phyloP scores from a whole-genome alignment of 2,888 invertebrate genomes.

The Mactromeris polynyma region DNA sequence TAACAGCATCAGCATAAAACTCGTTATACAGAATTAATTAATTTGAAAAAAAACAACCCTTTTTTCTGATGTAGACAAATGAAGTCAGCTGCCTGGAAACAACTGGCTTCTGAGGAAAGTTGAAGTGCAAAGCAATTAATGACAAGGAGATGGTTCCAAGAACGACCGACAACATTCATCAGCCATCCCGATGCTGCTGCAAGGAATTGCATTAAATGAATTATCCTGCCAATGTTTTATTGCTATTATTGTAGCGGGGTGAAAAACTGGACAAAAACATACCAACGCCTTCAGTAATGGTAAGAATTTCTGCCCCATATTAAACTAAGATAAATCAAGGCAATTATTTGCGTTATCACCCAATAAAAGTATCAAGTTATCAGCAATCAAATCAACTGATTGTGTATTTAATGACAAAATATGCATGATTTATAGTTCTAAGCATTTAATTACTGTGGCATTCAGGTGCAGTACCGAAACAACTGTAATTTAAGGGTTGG shows the following conservation, averaged over 20 bases:
- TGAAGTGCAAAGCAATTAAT: constrained; percentile 13
- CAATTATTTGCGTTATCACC: background rate
- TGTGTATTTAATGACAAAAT: constrained; percentile 15
- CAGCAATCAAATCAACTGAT: background rate
- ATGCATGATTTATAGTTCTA: background rate
- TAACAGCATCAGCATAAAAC: background rate
- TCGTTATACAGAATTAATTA: background rate
- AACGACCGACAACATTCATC: background rate
- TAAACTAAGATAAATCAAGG: background rate
- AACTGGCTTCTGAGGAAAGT: background rate
- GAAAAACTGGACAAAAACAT: background rate
- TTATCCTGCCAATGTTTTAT: background rate
- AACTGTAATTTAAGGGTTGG: background rate
- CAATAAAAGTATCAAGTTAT: constrained; percentile 7
- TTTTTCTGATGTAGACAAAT: constrained; percentile 1
- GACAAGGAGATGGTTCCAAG: background rate
- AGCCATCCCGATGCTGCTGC: background rate
- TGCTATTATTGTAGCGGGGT: background rate
- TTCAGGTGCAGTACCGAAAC: background rate
- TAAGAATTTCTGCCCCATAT: background rate
- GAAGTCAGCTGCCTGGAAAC: constrained; percentile 1
- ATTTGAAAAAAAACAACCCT: background rate
- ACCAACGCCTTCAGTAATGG: background rate
- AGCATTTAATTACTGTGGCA: background rate
- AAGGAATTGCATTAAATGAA: constrained; percentile 36